Evolutionary conservation across 2,113 vertebrate species (phyloP).

Genomic region (Stercorarius parasiticus): DNA sequence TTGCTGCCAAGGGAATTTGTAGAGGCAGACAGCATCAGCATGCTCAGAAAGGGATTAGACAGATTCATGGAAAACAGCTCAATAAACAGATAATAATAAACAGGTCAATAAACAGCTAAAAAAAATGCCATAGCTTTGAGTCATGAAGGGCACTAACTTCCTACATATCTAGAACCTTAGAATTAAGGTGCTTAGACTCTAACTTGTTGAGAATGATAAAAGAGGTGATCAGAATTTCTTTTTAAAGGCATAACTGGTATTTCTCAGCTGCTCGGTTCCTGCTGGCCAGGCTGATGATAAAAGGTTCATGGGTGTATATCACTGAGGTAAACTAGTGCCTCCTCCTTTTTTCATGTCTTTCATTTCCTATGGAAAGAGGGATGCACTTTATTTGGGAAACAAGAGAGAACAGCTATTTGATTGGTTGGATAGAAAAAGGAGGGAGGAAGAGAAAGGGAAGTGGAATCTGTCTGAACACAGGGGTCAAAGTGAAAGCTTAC

Average conservation of each 20-base stretch:
- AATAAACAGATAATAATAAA: conserved; percentile 59
- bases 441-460: background rate
- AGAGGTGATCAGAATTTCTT: background rate
- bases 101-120: conserved; percentile 46
- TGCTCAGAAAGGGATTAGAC: conserved; percentile 29
- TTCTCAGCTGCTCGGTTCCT: background rate
- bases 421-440: background rate
- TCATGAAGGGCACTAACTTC: background rate
- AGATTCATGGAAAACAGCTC: conserved; percentile 55
- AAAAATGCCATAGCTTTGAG: background rate
- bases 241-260: background rate
- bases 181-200: background rate
- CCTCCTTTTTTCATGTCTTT: background rate
- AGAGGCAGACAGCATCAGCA: conserved; percentile 25
- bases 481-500: background rate
- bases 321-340: background rate
- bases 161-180: background rate
- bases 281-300: background rate
- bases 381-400: background rate
- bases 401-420: background rate
- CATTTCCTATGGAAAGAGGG: background rate
- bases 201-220: background rate
- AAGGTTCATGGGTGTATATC: background rate
- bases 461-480: background rate
- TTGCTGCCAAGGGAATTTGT: conserved; percentile 17